These are phyloP conservation scores for Paratilapia polleni DNA, from an alignment of 2,113 vertebrate genomes.

Conservation along the genomic window DNA sequence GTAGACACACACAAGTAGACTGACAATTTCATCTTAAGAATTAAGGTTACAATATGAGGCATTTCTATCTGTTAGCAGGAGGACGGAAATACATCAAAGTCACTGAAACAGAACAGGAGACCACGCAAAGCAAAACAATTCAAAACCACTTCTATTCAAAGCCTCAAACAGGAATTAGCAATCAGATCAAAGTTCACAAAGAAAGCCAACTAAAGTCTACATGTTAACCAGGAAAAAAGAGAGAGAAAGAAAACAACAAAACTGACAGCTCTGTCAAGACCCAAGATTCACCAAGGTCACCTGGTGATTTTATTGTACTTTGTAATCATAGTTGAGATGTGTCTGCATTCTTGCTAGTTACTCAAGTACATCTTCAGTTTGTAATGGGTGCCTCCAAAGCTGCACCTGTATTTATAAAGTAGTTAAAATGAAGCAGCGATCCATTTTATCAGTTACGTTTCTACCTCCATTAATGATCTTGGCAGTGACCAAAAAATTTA, in stretches of 20 bases:
- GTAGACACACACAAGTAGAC: not conserved
- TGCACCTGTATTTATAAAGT: not conserved
- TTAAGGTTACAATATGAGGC: constrained; percentile 24
- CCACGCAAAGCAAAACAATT: not conserved
- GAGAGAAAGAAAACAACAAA: not conserved
- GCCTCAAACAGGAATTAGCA: too few relatives aligned
- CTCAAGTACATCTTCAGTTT: not conserved
- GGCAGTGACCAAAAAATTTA: not conserved
- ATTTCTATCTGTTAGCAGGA: constrained; percentile 8
- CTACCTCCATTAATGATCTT: not conserved
- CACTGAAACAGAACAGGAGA: not conserved
- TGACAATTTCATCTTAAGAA: constrained; percentile 25
- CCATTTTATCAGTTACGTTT: not conserved
- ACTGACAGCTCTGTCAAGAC: rapidly evolving
- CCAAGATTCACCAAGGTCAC: not conserved
- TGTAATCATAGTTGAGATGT: not conserved
- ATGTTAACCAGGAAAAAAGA: not conserved
- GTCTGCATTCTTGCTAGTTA: not conserved
- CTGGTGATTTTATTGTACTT: not conserved
- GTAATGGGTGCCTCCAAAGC: not conserved
- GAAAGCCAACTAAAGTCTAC: not conserved
- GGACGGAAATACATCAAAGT: constrained; percentile 7
- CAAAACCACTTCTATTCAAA: too few relatives aligned
- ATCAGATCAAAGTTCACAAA: not conserved
- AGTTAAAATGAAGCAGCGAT: not conserved